Conservation (phyloP, 1,140 invertebrate genomes). For the Trichonephila inaurata region DNA sequence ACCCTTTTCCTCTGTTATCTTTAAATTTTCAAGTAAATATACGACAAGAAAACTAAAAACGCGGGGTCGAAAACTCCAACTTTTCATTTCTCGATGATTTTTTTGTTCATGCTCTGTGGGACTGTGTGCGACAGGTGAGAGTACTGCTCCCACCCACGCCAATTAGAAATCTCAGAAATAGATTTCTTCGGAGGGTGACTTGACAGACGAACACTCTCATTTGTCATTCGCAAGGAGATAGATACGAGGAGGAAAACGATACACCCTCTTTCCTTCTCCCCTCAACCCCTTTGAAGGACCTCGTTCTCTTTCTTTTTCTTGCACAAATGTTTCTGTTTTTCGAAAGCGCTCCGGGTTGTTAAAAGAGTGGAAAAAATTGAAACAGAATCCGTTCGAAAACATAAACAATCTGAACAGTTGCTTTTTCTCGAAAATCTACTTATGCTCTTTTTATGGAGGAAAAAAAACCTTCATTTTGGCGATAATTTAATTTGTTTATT, state of each 20-base stretch:
- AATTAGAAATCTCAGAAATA: conserved; percentile 44
- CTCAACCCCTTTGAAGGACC: background rate
- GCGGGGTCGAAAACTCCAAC: background rate
- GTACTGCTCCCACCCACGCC: background rate
- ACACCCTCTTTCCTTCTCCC: background rate
- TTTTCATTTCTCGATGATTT: background rate
- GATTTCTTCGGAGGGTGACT: conserved; percentile 8
- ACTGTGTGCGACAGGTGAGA: background rate
- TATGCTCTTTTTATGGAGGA: background rate
- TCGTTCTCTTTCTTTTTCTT: background rate
- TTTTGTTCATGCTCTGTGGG: background rate
- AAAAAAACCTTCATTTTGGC: too few relatives aligned
- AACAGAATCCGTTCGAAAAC: background rate
- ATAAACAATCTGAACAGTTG: background rate
- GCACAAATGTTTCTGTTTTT: background rate
- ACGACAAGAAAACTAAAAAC: background rate
- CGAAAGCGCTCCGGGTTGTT: background rate
- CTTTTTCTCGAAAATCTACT: background rate
- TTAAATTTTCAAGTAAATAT: background rate
- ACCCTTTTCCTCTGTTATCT: too few relatives aligned
- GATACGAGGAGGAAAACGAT: conserved; percentile 1
- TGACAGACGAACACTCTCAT: conserved; percentile 32
- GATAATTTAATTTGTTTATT: too few relatives aligned
- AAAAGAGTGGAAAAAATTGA: background rate
- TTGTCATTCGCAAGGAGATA: conserved; percentile 10